These are phyloP conservation scores for Dasypolia templi DNA, from an alignment of 2,888 invertebrate species.

Conservation along the genomic window DNA sequence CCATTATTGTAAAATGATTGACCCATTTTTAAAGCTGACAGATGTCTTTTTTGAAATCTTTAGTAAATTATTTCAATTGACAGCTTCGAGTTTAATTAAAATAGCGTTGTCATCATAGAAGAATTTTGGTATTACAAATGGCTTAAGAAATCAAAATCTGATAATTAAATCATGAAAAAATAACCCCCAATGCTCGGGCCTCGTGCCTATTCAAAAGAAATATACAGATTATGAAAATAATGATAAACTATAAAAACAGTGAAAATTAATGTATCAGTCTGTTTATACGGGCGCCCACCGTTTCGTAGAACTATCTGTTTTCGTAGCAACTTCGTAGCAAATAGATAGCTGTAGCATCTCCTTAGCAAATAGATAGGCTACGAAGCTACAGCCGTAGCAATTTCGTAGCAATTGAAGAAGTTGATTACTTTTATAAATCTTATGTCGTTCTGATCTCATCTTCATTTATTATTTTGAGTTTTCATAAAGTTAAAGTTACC, in stretches of 20 bases:
- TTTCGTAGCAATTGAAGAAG: conserved; percentile 21
- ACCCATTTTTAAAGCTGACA: neutral
- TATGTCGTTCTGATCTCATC: neutral
- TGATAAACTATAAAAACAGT: neutral
- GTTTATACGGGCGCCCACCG: neutral
- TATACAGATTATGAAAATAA: neutral
- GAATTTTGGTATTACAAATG: neutral
- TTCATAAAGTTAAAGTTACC: neutral
- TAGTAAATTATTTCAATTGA: neutral
- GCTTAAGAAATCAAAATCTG: neutral
- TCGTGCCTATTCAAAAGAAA: too few species aligned
- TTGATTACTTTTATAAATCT: neutral
- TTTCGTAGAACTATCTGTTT: conserved; percentile 26
- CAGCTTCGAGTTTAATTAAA: neutral
- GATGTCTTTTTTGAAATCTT: neutral
- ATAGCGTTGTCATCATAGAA: neutral
- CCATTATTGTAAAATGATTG: neutral
- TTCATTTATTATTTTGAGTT: neutral
- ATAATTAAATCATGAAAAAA: neutral
- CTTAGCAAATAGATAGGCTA: conserved; percentile 43
- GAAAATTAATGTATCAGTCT: neutral
- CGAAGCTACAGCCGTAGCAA: conserved; percentile 34
- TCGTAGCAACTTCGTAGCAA: conserved; percentile 46
- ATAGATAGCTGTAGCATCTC: conserved; percentile 47
- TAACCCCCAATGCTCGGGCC: too few species aligned